Percentiles rank a stretch among this genome's conserved stretches.
Evolutionary conservation across 1,140 invertebrate species (phyloP).

Genomic region (Drosophila ercepeae): DNA sequence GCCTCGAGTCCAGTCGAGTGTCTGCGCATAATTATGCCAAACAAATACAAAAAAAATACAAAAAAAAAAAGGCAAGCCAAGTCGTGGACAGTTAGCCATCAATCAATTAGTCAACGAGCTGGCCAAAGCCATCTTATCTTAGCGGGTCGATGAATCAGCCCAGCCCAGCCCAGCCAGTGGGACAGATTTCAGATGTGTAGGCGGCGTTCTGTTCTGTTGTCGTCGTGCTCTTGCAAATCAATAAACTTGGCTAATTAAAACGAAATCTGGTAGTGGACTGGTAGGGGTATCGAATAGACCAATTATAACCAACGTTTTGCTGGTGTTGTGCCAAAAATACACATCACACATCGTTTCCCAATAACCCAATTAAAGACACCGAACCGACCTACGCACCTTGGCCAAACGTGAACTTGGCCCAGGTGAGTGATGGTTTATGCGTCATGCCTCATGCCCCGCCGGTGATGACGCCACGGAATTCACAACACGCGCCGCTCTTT

Average conservation of each 20-base stretch:
- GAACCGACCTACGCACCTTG: slow-evolving; percentile 55
- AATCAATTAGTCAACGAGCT: slow-evolving; percentile 46
- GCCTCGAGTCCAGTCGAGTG: slow-evolving; percentile 17
- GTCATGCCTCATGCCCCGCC: background rate
- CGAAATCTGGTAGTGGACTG: no score
- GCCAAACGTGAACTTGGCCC: slow-evolving; percentile 16
- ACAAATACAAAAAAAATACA: background rate
- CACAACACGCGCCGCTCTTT: slow-evolving; percentile 33
- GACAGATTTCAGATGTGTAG: slow-evolving; percentile 12
- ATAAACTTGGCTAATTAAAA: slow-evolving; percentile 56
- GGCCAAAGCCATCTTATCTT: slow-evolving; percentile 9
- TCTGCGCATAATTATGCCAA: slow-evolving; percentile 44
- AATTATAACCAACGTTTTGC: slow-evolving; percentile 72
- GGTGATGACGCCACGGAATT: background rate
- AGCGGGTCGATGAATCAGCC: slow-evolving; percentile 33
- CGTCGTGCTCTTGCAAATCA: slow-evolving; percentile 40
- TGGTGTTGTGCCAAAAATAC: slow-evolving; percentile 41
- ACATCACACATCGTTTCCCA: slow-evolving; percentile 68
- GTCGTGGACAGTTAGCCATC: slow-evolving; percentile 22
- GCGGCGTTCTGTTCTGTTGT: slow-evolving; percentile 11
- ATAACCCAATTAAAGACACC: slow-evolving; percentile 71
- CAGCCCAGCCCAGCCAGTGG: background rate
- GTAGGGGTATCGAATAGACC: background rate
- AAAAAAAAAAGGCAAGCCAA: background rate
- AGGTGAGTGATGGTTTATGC: slow-evolving; percentile 1